A percentile compares a stretch with the other conserved stretches of the same genome.
phyloP scores from a whole-genome alignment of 2,888 invertebrate genomes.

The Calameuta idolon region DNA sequence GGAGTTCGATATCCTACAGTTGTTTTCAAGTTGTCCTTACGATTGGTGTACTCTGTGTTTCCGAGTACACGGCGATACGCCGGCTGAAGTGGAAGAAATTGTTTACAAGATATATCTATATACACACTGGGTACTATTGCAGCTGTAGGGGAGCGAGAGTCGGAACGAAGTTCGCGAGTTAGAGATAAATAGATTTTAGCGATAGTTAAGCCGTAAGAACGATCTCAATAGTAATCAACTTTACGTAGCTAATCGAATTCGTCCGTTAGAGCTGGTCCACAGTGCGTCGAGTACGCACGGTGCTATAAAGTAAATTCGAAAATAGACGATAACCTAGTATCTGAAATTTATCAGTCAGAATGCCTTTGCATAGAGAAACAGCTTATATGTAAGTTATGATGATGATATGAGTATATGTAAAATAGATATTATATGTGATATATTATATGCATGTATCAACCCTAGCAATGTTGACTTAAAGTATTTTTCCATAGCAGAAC shows the following conservation, averaged over 20 bases:
- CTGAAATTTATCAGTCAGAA: constrained; percentile 1
- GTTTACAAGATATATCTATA: background rate
- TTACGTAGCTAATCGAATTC: constrained; percentile 11
- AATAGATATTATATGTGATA: constrained; percentile 5
- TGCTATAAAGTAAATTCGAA: background rate
- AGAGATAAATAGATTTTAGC: background rate
- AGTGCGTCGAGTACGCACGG: background rate
- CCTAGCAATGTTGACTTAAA: background rate
- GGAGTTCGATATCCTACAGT: background rate
- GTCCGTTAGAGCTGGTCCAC: background rate
- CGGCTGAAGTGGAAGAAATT: background rate
- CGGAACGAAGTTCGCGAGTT: background rate
- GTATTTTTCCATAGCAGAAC: background rate
- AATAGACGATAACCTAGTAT: constrained; percentile 1
- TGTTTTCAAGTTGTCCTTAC: background rate
- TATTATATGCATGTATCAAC: background rate
- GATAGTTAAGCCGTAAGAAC: constrained; percentile 23
- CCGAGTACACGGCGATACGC: background rate
- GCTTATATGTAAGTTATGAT: background rate
- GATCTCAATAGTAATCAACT: constrained; percentile 34
- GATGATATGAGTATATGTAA: background rate
- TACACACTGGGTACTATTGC: background rate
- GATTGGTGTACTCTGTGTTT: background rate
- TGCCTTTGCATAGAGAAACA: background rate
- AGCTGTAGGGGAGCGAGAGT: background rate